Evolutionary conservation across 1,140 invertebrate genomes (phyloP).

Genomic region (Vanessa tameamea): DNA sequence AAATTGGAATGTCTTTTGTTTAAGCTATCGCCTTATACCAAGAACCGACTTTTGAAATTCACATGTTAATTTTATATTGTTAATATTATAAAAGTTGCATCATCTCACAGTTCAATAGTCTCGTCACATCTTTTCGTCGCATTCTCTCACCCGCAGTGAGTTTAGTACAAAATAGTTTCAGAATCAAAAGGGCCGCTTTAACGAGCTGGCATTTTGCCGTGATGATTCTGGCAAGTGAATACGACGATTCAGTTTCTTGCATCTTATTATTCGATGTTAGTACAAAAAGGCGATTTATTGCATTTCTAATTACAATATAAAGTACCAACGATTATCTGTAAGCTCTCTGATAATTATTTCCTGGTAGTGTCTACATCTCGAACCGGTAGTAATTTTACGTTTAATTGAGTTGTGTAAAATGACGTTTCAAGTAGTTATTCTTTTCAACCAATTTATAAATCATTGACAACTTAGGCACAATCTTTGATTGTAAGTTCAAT

Average conservation of each 20-base stretch:
- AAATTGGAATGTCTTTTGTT: too few species aligned
- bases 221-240: conserved; percentile 2
- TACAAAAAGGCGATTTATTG: background rate
- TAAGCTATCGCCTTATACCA: too few species aligned
- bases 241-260: background rate
- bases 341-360: too few species aligned
- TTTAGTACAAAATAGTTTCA: background rate
- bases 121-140: background rate
- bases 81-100: background rate
- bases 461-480: too few species aligned
- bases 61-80: background rate
- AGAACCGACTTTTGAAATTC: background rate
- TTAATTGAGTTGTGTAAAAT: too few species aligned
- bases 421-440: too few species aligned
- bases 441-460: too few species aligned
- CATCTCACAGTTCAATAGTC: background rate
- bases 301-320: background rate
- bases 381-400: too few species aligned
- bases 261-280: background rate
- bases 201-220: conserved; percentile 7
- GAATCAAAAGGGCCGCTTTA: conserved; percentile 9
- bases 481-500: too few species aligned
- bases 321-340: too few species aligned
- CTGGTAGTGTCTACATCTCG: too few species aligned
- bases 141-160: background rate